A percentile compares a stretch with the other conserved stretches of the same genome.
Conservation (phyloP, 2,113 vertebrate genomes). For the Brevimyrus niger region DNA sequence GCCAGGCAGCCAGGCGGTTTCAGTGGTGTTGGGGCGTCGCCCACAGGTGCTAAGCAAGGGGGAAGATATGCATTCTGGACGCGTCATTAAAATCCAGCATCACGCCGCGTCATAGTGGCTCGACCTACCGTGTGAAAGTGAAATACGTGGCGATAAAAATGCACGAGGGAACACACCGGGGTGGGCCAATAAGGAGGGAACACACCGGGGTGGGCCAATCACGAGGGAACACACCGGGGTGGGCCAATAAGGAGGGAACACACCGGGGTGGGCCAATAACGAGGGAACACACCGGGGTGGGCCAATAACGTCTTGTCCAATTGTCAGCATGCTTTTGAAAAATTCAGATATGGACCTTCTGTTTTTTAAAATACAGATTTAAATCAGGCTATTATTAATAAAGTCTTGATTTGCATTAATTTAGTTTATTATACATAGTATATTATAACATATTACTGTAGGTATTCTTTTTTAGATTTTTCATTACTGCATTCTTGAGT, state of each 20-base stretch:
- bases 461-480: not conserved
- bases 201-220: not conserved
- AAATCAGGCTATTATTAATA: not conserved
- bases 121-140: not conserved
- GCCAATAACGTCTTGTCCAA: not conserved
- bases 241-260: not conserved
- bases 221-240: too few species aligned
- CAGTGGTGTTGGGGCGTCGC: not conserved
- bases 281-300: not conserved
- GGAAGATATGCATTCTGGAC: not conserved
- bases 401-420: not conserved
- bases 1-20: not conserved
- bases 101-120: not conserved
- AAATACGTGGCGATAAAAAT: not conserved
- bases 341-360: not conserved
- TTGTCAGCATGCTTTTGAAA: not conserved
- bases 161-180: not conserved
- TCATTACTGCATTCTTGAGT: not conserved
- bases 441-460: not conserved
- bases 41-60: not conserved
- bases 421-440: not conserved
- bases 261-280: too few species aligned
- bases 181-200: not conserved
- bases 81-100: not conserved
- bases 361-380: not conserved